A percentile compares a stretch with the other conserved stretches of the same genome.
Conservation (phyloP, 2,113 vertebrate species). For the Prolemur simus region DNA sequence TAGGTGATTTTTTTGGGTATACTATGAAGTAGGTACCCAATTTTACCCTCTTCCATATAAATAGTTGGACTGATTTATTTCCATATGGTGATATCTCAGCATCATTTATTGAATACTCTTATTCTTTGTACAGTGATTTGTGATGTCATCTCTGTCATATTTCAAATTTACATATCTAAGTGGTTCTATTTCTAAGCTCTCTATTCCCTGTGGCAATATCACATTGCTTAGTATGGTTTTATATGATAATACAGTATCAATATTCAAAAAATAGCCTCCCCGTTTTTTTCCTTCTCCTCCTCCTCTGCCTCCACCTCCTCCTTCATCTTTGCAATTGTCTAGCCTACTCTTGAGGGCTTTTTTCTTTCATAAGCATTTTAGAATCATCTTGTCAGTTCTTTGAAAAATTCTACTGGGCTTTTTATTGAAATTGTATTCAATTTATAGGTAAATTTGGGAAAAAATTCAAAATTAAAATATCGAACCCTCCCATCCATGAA, state of each 20-base stretch:
- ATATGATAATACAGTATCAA: background rate
- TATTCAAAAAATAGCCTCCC: background rate
- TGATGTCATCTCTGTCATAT: background rate
- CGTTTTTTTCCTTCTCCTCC: background rate
- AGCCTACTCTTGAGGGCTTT: background rate
- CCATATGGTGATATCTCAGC: background rate
- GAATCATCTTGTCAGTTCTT: slow-evolving; percentile 22
- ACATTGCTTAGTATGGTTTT: background rate
- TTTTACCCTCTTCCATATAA: background rate
- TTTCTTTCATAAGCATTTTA: background rate
- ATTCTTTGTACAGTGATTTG: background rate
- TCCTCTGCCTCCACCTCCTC: background rate
- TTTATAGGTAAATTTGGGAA: slow-evolving; percentile 22
- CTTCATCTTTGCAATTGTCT: background rate
- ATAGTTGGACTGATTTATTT: background rate
- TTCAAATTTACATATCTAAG: slow-evolving; percentile 29
- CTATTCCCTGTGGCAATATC: background rate
- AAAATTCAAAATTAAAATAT: background rate
- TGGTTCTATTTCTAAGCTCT: background rate
- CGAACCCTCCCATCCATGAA: background rate
- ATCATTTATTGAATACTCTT: background rate
- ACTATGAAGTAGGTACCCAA: background rate
- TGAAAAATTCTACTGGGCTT: background rate
- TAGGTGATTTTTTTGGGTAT: background rate
- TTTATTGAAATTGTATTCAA: slow-evolving; percentile 39